These are phyloP conservation scores for Bursaphelenchus okinawaensis DNA, from an alignment of 2,888 invertebrate species.

Conservation along the genomic window DNA sequence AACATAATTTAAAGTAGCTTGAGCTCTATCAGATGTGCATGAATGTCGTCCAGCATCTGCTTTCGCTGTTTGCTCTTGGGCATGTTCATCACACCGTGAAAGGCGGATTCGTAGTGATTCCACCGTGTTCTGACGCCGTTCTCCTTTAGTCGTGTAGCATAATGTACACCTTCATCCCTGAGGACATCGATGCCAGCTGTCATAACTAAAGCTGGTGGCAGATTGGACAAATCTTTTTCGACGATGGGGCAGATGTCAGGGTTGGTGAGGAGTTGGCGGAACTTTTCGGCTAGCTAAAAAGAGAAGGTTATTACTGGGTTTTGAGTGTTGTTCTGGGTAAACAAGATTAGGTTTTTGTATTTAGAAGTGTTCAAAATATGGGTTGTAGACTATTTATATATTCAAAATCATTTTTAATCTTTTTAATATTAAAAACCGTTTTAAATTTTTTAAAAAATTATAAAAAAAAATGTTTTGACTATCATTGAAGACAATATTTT, in stretches of 20 bases:
- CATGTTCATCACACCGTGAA: slow-evolving; percentile 54
- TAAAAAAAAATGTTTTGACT: neutral
- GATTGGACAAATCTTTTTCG: slow-evolving; percentile 32
- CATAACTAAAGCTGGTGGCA: slow-evolving; percentile 44
- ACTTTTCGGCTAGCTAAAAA: slow-evolving; percentile 20
- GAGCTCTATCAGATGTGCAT: slow-evolving; percentile 20
- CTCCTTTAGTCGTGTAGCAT: slow-evolving; percentile 35
- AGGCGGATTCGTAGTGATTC: slow-evolving; percentile 32
- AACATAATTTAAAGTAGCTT: slow-evolving; percentile 3
- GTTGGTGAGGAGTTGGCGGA: slow-evolving; percentile 21
- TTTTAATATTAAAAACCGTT: neutral
- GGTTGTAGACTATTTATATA: no score
- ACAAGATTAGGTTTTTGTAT: no score
- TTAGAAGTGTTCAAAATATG: no score
- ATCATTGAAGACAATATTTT: no score
- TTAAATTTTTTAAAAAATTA: neutral
- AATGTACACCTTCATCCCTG: slow-evolving; percentile 52
- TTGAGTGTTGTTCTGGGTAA: neutral
- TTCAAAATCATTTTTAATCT: no score
- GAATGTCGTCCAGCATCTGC: slow-evolving; percentile 42
- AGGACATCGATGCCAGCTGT: slow-evolving; percentile 51
- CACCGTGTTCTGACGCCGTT: slow-evolving; percentile 32
- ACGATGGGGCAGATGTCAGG: slow-evolving; percentile 49
- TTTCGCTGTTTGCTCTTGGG: slow-evolving; percentile 35
- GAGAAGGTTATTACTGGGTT: no score